A percentile compares a stretch with the other conserved stretches of the same genome.
Conservation (phyloP, 2,888 invertebrate species). For the Erebia ligea region DNA sequence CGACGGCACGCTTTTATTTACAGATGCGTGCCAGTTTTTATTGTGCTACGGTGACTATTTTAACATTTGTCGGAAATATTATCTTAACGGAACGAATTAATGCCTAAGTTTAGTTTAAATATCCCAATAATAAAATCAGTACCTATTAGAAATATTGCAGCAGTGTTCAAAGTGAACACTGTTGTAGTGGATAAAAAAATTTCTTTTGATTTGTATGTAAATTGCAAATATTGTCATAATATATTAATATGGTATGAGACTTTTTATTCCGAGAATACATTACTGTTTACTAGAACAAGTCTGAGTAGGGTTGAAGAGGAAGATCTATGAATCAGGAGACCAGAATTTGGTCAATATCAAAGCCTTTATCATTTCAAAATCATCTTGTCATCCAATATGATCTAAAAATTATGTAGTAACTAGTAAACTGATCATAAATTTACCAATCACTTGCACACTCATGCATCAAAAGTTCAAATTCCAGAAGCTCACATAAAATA, state of each 20-base stretch:
- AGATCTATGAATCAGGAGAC: neutral
- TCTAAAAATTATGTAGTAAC: neutral
- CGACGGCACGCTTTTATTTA: slow-evolving; percentile 44
- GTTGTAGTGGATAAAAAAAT: no score
- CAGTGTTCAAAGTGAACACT: no score
- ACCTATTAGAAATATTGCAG: no score
- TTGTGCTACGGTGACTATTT: slow-evolving; percentile 22
- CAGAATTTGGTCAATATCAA: neutral
- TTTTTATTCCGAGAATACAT: neutral
- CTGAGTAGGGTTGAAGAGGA: neutral
- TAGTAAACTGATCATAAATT: neutral
- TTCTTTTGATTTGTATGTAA: neutral
- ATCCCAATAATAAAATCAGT: no score
- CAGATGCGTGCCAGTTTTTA: slow-evolving; percentile 31
- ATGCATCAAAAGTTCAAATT: slow-evolving; percentile 13
- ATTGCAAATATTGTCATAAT: neutral
- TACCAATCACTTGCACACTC: neutral
- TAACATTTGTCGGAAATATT: neutral
- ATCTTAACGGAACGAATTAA: no score
- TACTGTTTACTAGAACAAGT: neutral
- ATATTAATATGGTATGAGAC: neutral
- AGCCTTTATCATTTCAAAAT: neutral
- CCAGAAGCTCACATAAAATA: slow-evolving; percentile 26
- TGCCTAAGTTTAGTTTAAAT: no score
- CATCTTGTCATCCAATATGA: neutral